Base-by-base conservation (phyloP, 2,113 vertebrate species). In the Corythaixoides concolor region DNA sequence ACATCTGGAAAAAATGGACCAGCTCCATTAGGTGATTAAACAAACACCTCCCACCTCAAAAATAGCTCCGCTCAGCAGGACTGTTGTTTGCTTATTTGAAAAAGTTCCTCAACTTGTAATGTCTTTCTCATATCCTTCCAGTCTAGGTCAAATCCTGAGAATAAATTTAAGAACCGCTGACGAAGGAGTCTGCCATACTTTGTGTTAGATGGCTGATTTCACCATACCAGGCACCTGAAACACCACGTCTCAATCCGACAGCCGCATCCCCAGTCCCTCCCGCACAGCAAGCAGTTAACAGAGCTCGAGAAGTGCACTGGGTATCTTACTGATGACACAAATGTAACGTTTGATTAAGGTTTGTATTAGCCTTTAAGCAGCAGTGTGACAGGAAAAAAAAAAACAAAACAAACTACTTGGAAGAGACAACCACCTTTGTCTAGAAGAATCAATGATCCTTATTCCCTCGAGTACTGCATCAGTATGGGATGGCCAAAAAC, bases 41-140 rank as follows among this genome's bases (percentile, higher is more conserved):
- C 85, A 96, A 95, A 91, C 41, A 84, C 26, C 80, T 76, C 53
- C 76, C 18, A 28, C 58, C 45, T 93, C 67, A 77, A 91, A 96
- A 96, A 89, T 1, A 96, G 67, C 52, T 81, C 73, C 93, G 77
- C 68, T 96, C 91, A 83, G 70, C 88, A 88, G 82, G 77, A 88
- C 53, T 2, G 1, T 37, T 93, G 52, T 92, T 97, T 93, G 74
- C 45, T 92, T 95, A 55, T 82, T 93, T 87, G 68, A 89, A 73
- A 39, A 86, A 64, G 56, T 94, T 97, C 59, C 75, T 93, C 59
- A 84, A 9, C 69, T 90, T 90, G 50, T 76, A 82, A 88, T 88
- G 83, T 85, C 88, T 83, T 82, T 79, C 69, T 94, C 55, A 85
- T 64, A 89, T 92, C 84, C 93, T 95, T 89, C 77, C 94, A 55